A percentile compares a stretch with the other conserved stretches of the same genome.
phyloP scores from a whole-genome alignment of 2,113 vertebrate genomes.

The Leptosomus discolor region DNA sequence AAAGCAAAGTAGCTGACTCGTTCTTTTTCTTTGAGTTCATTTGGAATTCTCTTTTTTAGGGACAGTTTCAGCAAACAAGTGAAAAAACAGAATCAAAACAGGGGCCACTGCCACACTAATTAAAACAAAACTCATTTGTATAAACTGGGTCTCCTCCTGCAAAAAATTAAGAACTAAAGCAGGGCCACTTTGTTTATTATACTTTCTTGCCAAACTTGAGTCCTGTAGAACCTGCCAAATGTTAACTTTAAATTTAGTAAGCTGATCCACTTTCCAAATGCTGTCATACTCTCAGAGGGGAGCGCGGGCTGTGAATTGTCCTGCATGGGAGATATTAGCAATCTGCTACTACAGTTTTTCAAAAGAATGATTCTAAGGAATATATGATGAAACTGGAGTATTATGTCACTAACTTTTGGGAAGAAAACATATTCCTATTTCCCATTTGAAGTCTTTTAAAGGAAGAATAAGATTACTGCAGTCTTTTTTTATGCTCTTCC shows the following conservation, averaged over 20 bases:
- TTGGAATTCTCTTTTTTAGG: slow-evolving; percentile 17
- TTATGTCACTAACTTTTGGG: not conserved
- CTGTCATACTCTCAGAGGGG: not conserved
- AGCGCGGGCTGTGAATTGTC: not conserved
- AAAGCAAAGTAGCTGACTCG: not conserved
- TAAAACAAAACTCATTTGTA: slow-evolving; percentile 47
- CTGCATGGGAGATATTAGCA: not conserved
- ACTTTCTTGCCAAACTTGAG: slow-evolving; percentile 25
- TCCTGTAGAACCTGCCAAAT: slow-evolving; percentile 17
- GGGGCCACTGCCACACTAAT: not conserved
- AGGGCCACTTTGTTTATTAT: slow-evolving; percentile 23
- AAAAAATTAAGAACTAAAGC: no score
- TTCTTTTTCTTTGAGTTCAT: slow-evolving; percentile 28
- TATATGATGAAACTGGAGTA: not conserved
- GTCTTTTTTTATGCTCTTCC: not conserved
- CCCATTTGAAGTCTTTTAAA: not conserved
- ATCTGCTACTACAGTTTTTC: not conserved
- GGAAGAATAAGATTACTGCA: not conserved
- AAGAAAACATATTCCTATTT: not conserved
- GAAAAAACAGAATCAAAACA: not conserved
- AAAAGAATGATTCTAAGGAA: not conserved
- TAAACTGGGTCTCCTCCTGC: not conserved
- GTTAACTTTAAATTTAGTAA: slow-evolving; percentile 33
- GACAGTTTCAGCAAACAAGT: slow-evolving; percentile 15
- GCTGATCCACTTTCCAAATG: not conserved